A percentile compares a stretch with the other conserved stretches of the same genome.
These are phyloP conservation scores for Teinopalpus imperialis DNA, from an alignment of 2,888 invertebrate genomes.

Conservation along the genomic window DNA sequence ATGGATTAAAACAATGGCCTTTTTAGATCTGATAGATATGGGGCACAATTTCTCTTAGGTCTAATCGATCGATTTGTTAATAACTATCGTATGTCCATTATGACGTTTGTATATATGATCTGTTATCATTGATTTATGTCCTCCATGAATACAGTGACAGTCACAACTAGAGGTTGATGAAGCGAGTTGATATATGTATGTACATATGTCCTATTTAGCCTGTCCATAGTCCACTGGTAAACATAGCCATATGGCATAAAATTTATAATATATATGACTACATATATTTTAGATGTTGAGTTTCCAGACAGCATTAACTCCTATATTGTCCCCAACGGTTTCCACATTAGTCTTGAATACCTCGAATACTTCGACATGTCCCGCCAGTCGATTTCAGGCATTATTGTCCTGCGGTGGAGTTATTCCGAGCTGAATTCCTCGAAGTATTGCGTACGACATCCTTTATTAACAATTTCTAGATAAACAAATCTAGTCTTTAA, in stretches of 20 bases:
- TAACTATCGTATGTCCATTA: not conserved
- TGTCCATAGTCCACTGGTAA: no score
- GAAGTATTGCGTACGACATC: constrained; percentile 19
- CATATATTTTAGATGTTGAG: not conserved
- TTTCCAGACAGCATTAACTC: not conserved
- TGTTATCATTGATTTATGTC: not conserved
- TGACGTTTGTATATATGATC: constrained; percentile 3
- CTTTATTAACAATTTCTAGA: constrained; percentile 21
- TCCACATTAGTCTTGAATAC: not conserved
- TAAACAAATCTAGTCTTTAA: constrained; percentile 17
- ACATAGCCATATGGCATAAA: no score
- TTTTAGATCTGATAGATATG: constrained; percentile 21
- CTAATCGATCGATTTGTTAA: constrained; percentile 8
- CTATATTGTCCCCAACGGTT: not conserved
- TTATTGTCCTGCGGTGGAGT: constrained; percentile 10
- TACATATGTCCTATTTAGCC: no score
- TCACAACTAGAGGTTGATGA: no score
- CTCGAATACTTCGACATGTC: not conserved
- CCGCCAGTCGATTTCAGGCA: constrained; percentile 8
- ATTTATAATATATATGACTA: no score
- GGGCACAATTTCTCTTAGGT: constrained; percentile 6
- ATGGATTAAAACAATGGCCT: constrained; percentile 23
- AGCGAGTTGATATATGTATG: no score
- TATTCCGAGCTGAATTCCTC: constrained; percentile 22
- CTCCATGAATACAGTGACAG: no score